Base-by-base conservation (phyloP, 2,113 vertebrate genomes). In the Coreoperca whiteheadi region DNA sequence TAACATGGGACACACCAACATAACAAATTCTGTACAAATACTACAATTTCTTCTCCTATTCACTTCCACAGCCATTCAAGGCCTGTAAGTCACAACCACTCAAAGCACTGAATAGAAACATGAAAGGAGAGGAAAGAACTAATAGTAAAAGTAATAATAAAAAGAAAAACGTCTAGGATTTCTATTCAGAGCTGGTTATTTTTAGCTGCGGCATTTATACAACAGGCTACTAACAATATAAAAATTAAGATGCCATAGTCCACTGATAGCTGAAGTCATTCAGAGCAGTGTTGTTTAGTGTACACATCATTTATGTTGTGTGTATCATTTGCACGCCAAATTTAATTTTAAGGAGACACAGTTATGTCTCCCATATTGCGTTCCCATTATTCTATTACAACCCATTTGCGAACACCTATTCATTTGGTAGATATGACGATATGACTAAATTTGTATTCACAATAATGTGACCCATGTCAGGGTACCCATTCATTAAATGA, bases 391-490 rank as follows among this genome's bases (percentile, higher is more conserved):
- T 83, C 39, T 32, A 72, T 74, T 37, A 71, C 72, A 67, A 32
- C n/a, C 43, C 61, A 83, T 77, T 76, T 71, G 5, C 4, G 5
- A 60, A 65, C 16, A 51, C 18, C 69, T 57, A 46, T 82, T 84
- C 46, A 79, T 82, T 76, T 76, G 25, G 63, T 51, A 65, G 65
- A 84, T 82, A 77, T 70, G 69, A 59, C 64, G 65, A 84, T 82
- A 77, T 70, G 69, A 59, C 64, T 50, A 48, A 65, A 63, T 79
- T 65, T 83, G 81, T 65, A 61, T 74, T 67, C 80, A 84, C 43
- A 56, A 60, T 76, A 68, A 81, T 82, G 79, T 86, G 64, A 91
- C 75, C 82, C 63, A 79, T 82, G 74, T 90, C 85, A 79, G 66
- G 71, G 50, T 20, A 3, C 48, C 80, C 69, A 84, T 88, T 89